Evolutionary conservation across 2,888 invertebrate genomes (phyloP), one percentile per base, ranked within the genome.

Genomic region (Hetaerina titia): DNA sequence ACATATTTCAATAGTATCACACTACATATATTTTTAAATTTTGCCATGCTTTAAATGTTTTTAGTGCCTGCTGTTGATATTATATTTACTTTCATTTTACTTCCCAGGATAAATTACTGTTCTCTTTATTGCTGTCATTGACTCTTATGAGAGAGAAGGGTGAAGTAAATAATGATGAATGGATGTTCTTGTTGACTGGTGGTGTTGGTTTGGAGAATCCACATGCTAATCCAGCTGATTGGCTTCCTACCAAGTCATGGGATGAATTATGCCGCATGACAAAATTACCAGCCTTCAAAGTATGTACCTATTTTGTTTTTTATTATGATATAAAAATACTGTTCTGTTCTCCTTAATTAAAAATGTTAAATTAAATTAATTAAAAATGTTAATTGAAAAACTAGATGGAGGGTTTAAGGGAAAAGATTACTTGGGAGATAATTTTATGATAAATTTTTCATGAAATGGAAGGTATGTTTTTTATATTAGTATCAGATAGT

Each of bases 181-280:
- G 99, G 98, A 97, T 98, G 97, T 99, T 99, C 96, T 97, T 99
- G 45, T 96, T 99, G 95, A 99, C 98, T 0, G 99, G 99, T 60
- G 99, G 98, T 87, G 98, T 98, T 89, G 98, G 98, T 22, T 97
- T 98, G 94, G 98, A 98, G 95, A 98, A 98, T 97, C 98, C 98
- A 0, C 96, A 98, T 95, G 96, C 97, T 95, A 98, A 98, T 97
- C 98, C 98, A 0, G 96, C 96, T 9, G 94, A 94, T 31, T 99
- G 98, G 98, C 96, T 99, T 94, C 98, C 98, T 0, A 95, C 96
- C 17, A 98, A 98, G 96, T 97, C 98, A 95, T 99, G 98, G 98
- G 98, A 98, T 96, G 98, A 98, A 96, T 96, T 98, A 22, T 98
- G 98, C 96, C 97, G 98, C 92, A 96, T 98, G 17, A 97, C 97